Conservation (phyloP, 2,888 invertebrate species). For the Aporophyla nigra region DNA sequence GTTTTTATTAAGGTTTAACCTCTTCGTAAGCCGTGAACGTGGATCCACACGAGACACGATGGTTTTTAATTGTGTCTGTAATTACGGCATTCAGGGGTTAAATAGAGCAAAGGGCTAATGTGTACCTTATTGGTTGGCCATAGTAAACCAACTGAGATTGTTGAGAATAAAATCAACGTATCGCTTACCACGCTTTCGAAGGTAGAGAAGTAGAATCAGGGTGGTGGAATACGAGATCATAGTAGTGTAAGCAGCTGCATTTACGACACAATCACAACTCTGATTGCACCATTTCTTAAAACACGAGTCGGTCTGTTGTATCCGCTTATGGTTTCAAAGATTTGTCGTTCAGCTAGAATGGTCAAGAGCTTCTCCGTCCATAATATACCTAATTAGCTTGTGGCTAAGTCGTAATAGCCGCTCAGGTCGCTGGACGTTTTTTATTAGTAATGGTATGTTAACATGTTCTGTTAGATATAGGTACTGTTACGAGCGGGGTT, state of each 20-base stretch:
- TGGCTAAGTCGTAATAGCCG: too few species aligned
- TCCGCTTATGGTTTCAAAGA: not conserved
- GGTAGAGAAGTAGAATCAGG: not conserved
- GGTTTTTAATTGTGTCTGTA: too few species aligned
- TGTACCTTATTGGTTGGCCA: not conserved
- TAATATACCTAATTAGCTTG: too few species aligned
- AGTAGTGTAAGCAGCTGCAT: not conserved
- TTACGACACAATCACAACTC: not conserved
- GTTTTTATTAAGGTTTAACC: too few species aligned
- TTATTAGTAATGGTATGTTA: too few species aligned
- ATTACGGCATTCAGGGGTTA: too few species aligned
- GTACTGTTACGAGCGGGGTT: too few species aligned
- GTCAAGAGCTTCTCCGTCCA: not conserved
- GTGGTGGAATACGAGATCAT: not conserved
- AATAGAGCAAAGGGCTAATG: not conserved
- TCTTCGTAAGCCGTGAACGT: too few species aligned
- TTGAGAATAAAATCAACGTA: not conserved
- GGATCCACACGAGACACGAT: too few species aligned
- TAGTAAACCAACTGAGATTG: not conserved
- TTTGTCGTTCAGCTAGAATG: not conserved
- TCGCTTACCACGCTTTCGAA: not conserved
- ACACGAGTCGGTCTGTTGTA: not conserved
- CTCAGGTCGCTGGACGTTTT: too few species aligned
- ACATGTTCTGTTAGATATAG: too few species aligned
- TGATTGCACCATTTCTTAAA: constrained; percentile 1